Base-by-base conservation (phyloP, 2,113 vertebrate genomes). In the Nothocercus julius region DNA sequence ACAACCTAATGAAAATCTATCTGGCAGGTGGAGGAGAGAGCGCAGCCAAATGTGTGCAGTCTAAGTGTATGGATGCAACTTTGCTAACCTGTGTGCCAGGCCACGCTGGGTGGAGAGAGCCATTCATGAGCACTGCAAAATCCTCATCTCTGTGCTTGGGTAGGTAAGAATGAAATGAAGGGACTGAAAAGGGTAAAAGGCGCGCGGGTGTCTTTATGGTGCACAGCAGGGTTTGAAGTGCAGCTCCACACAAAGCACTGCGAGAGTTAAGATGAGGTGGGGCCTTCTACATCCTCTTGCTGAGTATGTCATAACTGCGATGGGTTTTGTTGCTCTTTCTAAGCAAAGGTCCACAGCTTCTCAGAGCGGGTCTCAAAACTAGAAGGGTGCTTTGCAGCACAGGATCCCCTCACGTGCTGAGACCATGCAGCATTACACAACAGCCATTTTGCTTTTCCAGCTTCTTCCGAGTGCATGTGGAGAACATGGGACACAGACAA, bases 401-500 rank as follows among this genome's bases (percentile, higher is more conserved):
- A 5, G 21, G 3, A 34, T 20, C 28, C 72, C 59, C n/a, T 6
- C 0, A 0, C 19, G 2, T 0, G 2, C 73, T 1, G 72, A 63
- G 51, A n/a, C 51, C 84, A 73, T 45, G 90, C 7, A 1, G 81
- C 30, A 1, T 90, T 92, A 79, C 92, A 85, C 83, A 94, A 97
- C 90, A 1, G 95, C 95, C 96, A 96, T 97, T 96, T 96, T 85
- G 88, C 95, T 93, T 80, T 86, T 69, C 88, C 92, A 88, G 92
- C 63, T 95, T 79, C 88, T 87, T 75, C 89, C 1, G 5, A 87
- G 85, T 25, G 77, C 82, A 34, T 93, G 93, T 95, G 91, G 96
- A 95, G 95, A 95, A 97, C 79, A 38, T 96, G 97, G 97, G 96
- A 94, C 91, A 89, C 95, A 87, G 96, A 25, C 96, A 59, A 95